Base-by-base conservation (phyloP, 2,888 invertebrate species). In the Hypomecis punctinalis region DNA sequence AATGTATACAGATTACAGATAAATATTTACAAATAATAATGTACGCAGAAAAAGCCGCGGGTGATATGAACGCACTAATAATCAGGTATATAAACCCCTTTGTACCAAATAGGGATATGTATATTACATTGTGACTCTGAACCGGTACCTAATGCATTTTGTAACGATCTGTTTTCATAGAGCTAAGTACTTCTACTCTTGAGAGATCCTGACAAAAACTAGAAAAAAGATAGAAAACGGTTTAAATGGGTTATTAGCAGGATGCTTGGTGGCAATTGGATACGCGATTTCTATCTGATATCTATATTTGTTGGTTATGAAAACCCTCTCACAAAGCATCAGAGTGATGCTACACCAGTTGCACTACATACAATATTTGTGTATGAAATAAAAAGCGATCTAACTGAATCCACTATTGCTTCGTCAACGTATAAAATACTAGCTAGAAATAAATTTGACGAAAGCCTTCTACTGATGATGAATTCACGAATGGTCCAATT, bases 61-160 rank as follows among this genome's bases (percentile, higher is more conserved):
- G 80, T 81, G 86, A 86, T 84, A 84, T 85, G 86, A 85, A 82
- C 82, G 83, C 79, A 58, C 61, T 68, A 52, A 43, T 56, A 56
- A 56, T 61, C 65, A 79, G 76, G 72, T 74, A 51, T 57, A 46
- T 35, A 61, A 71, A 80, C 81, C 88, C 84, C 81, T 85, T 89
- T 89, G 89, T 89, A 90, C 88, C 85, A 70, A 52, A 74, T 77
- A 83, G 85, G 87, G 90, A 88, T 87, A 87, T 88, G 88, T 86
- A 80, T 83, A 61, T 66, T 73, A 76, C 70, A 76, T 81, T 79
- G 79, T 83, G 82, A 85, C 81, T 78, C 56, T 74, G 72, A 76
- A 71, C 62, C 61, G 54, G 63, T 55, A 59, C 52, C 48, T 56
- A 63, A 53, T 45, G 53, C 63, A 53, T 65, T 67, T 51, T 59